These are phyloP conservation scores for Theonella swinhoei DNA, from an alignment of 37 sponge, comb jelly and placozoan genomes.

Conservation along the genomic window DNA sequence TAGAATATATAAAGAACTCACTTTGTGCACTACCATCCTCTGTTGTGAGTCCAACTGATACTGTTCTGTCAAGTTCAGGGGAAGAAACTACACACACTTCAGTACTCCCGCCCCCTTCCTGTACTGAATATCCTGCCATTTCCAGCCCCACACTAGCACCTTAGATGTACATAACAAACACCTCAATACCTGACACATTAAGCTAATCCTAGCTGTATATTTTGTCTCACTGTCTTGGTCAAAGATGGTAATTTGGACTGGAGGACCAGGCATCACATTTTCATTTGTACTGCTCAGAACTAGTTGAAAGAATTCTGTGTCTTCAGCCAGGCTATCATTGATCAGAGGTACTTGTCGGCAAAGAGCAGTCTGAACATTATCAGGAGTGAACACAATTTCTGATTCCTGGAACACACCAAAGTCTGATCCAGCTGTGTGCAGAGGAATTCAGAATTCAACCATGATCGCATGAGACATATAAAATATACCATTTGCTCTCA, in stretches of 20 bases:
- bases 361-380: background rate
- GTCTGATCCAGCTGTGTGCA: background rate
- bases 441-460: background rate
- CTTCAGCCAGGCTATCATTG: background rate
- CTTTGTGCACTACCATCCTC: background rate
- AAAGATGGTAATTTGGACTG: background rate
- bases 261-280: background rate
- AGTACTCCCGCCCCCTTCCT: background rate
- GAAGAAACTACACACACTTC: background rate
- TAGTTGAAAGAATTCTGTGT: background rate
- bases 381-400: background rate
- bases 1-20: too few relatives aligned
- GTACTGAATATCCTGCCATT: background rate
- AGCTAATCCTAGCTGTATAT: too few relatives aligned
- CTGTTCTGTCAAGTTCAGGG: background rate
- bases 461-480: too few relatives aligned
- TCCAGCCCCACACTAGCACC: slow-evolving; percentile 1
- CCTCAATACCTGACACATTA: too few relatives aligned
- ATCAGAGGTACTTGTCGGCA: background rate
- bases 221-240: background rate
- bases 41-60: background rate
- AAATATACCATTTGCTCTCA: background rate
- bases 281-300: background rate
- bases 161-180: too few relatives aligned
- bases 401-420: background rate